Conservation (phyloP, 2,113 vertebrate genomes). For the Antigone vipio region DNA sequence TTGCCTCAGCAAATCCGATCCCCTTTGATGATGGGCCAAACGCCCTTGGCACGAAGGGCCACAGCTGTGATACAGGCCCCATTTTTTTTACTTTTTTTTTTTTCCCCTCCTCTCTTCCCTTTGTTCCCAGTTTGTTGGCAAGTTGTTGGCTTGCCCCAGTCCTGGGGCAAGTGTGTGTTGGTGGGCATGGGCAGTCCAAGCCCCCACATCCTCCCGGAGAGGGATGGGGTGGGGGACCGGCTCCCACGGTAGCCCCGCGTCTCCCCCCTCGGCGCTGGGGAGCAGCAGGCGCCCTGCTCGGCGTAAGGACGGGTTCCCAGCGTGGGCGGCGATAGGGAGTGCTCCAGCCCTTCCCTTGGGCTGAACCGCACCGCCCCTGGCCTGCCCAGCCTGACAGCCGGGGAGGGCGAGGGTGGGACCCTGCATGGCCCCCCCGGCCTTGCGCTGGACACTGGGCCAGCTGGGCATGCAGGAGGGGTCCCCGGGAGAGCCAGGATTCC, state of each 20-base stretch:
- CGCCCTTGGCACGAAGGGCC: conserved; percentile 58
- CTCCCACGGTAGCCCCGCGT: background rate
- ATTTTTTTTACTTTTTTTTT: background rate
- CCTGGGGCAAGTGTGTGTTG: accelerated
- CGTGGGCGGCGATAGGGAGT: conserved; percentile 41
- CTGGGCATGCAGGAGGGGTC: background rate
- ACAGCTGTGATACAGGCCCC: conserved; percentile 51
- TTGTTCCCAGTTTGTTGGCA: conserved; percentile 31
- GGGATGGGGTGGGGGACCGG: accelerated
- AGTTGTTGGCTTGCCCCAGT: accelerated
- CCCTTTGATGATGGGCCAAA: conserved; percentile 66
- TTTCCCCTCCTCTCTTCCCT: background rate
- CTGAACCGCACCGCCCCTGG: background rate
- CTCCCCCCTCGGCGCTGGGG: background rate
- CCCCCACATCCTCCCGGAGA: accelerated
- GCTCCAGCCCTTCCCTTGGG: conserved; percentile 60
- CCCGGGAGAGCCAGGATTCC: background rate
- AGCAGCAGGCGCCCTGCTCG: conserved; percentile 6
- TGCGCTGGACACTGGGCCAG: accelerated
- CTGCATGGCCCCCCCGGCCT: background rate
- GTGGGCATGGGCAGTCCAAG: background rate
- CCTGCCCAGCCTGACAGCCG: background rate
- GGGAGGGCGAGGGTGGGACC: background rate
- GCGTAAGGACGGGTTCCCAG: conserved; percentile 18
- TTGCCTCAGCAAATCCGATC: conserved; percentile 58